Evolutionary conservation across 2,888 invertebrate genomes (phyloP), one percentile per base, ranked within the genome.

Genomic region (Cotesia congregata): DNA sequence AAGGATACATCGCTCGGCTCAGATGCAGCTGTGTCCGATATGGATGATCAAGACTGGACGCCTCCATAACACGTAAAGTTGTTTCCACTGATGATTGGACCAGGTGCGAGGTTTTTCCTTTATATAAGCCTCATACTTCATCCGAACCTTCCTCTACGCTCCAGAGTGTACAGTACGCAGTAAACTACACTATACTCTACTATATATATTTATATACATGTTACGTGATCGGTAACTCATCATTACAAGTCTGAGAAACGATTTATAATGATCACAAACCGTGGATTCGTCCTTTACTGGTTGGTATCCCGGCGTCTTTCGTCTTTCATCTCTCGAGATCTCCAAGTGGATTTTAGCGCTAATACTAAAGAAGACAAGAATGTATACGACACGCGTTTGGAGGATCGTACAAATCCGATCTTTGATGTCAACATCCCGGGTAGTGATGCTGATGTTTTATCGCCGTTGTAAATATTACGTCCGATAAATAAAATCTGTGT

Each of bases 391-490:
- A 59, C 59, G 60, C 30, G 60, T 20, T 41, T 60, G 17, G 20
- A 41, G 9, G 9, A 17, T 41, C 41, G 15, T 67, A 67, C 17
- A 68, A 70, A 75, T 70, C 50, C 12, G 50, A 75, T 62, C 69
- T 70, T 62, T 72, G 39, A 76, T 76, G 72, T 76, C 72, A 76
- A 72, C 68, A 50, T 50, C 50, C 50, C 50, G 30, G 72, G 62
- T 65, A 12, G 6, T 50, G 50, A 50, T 50, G 12, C 75, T 64
- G 39, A 61, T 71, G 76, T 67, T 76, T 76, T 76, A 76, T 67
- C 71, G 76, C 67, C 67, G 40, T 20, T 20, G 15, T 62, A 67
- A 67, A 61, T 71, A 76, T 76, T 68, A 41, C 3, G 3, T 30
- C 38, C 68, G 12, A 76, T 76, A 76, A 72, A 76, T 71, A 67